Evolutionary conservation across 2,797 vertebrate species (phyloP).

Genomic region (Siniperca obscura): DNA sequence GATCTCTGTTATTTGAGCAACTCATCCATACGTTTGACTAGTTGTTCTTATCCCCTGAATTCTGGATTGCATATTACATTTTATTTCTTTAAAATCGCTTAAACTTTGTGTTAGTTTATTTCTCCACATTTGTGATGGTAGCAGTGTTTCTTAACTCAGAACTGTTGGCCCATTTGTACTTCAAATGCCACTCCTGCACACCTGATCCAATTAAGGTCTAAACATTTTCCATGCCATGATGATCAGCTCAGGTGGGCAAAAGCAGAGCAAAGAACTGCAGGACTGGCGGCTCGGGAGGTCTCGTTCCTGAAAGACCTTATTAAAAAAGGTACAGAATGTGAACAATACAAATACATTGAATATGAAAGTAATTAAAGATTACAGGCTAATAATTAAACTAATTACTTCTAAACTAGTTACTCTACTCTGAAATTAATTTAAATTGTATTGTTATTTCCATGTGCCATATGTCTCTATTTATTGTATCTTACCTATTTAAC

Average conservation of each 20-base stretch:
- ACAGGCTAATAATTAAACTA: too few species aligned
- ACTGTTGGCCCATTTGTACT: not conserved
- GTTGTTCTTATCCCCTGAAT: not conserved
- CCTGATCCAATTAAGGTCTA: not conserved
- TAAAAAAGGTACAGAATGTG: not conserved
- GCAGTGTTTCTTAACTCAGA: not conserved
- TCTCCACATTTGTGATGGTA: not conserved
- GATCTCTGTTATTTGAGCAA: not conserved
- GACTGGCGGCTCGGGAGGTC: not conserved
- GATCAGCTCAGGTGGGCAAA: not conserved
- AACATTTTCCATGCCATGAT: not conserved
- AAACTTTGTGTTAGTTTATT: conserved; percentile 3
- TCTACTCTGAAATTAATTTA: too few species aligned
- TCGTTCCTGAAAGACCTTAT: not conserved
- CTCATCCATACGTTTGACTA: not conserved
- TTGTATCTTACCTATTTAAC: too few species aligned
- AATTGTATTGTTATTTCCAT: too few species aligned
- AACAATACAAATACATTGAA: not conserved
- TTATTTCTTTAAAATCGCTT: not conserved
- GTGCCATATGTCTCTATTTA: too few species aligned
- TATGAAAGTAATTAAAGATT: not conserved
- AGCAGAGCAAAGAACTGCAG: not conserved
- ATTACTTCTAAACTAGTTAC: too few species aligned
- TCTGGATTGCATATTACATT: not conserved
- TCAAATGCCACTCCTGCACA: not conserved